These are phyloP conservation scores for Anguilla marmorata DNA, from an alignment of 2,797 vertebrate genomes.

Conservation along the genomic window DNA sequence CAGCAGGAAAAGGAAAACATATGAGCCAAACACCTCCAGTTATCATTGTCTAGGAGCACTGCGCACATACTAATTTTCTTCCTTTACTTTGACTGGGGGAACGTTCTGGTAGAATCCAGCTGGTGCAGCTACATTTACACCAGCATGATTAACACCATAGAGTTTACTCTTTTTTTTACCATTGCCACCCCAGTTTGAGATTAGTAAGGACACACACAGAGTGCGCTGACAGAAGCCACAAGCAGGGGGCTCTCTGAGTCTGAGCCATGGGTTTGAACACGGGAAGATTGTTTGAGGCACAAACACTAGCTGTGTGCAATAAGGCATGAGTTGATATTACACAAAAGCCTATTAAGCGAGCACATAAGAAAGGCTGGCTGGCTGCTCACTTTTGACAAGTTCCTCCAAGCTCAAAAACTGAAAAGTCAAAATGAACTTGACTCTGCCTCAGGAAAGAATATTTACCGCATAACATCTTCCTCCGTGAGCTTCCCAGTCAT, in stretches of 20 bases:
- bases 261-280: background rate
- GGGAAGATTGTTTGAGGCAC: background rate
- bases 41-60: background rate
- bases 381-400: conserved; percentile 61
- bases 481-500: background rate
- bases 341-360: background rate
- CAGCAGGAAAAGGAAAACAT: background rate
- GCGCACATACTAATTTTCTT: background rate
- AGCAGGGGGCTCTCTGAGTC: background rate
- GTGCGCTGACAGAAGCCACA: background rate
- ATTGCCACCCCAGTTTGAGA: background rate
- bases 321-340: background rate
- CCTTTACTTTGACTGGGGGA: background rate
- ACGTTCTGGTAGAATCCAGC: background rate
- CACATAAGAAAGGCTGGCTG: conserved; percentile 35
- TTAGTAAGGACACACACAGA: background rate
- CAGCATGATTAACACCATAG: background rate
- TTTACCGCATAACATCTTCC: conserved; percentile 63
- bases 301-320: conserved; percentile 5
- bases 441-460: conserved; percentile 63
- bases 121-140: background rate
- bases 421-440: conserved; percentile 49
- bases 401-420: conserved; percentile 67
- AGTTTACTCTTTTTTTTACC: background rate
- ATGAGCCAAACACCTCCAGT: background rate